Evolutionary conservation across 2,888 invertebrate genomes (phyloP).

Genomic region (Leucophenga maculata): DNA sequence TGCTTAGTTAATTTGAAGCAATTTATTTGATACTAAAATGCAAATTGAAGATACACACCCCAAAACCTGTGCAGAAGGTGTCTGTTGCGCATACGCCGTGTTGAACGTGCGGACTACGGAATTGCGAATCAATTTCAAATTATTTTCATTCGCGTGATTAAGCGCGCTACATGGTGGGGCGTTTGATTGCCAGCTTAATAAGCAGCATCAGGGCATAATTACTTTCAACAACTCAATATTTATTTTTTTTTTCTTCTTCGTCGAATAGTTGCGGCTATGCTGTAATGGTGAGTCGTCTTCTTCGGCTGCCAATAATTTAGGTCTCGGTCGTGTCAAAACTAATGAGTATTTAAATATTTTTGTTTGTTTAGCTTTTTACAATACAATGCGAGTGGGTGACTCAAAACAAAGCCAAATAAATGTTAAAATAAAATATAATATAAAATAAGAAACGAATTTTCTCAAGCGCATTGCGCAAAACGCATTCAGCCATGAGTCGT

Average conservation of each 20-base stretch:
- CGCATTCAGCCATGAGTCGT: not conserved
- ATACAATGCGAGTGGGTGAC: constrained; percentile 6
- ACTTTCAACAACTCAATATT: constrained; percentile 8
- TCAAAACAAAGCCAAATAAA: not conserved
- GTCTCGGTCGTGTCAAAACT: constrained; percentile 54
- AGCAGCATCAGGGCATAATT: constrained; percentile 28
- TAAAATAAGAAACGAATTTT: not conserved
- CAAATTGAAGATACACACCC: not conserved
- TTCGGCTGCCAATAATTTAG: constrained; percentile 48
- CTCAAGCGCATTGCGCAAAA: not conserved
- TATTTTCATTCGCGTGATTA: not conserved
- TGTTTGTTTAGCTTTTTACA: too few species aligned
- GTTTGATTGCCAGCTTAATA: constrained; percentile 26
- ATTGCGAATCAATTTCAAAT: constrained; percentile 5
- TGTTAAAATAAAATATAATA: not conserved
- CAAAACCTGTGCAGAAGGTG: not conserved
- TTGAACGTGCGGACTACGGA: constrained; percentile 21
- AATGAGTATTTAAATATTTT: constrained; percentile 42
- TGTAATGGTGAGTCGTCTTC: not conserved
- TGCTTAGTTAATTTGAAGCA: not conserved
- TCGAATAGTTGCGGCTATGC: not conserved
- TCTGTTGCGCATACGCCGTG: not conserved
- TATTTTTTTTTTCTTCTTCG: not conserved
- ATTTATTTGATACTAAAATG: not conserved
- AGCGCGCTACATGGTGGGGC: constrained; percentile 11